phyloP scores from a whole-genome alignment of 1,140 invertebrate species.

The Drosophila quadrilineata region DNA sequence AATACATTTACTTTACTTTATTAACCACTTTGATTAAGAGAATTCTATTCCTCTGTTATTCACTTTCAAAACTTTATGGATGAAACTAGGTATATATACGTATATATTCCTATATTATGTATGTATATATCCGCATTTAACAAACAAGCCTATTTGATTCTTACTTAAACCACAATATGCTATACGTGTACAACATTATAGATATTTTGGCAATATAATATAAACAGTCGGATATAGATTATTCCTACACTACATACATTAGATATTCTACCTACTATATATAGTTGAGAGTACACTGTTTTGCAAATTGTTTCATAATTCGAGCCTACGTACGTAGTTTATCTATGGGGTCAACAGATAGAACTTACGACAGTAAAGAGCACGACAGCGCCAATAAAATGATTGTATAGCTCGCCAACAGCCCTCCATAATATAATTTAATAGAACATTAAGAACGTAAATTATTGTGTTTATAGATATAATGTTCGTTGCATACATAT shows the following conservation, averaged over 20 bases:
- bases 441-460: conserved; percentile 54
- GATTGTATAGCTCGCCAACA: conserved; percentile 80
- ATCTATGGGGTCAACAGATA: conserved; percentile 54
- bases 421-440: conserved; percentile 73
- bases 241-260: conserved; percentile 39
- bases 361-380: conserved; percentile 80
- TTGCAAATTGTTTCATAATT: conserved; percentile 35
- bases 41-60: no score
- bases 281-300: conserved; percentile 19
- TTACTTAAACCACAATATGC: no score
- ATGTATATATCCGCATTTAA: conserved; percentile 6
- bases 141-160: conserved; percentile 22
- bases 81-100: no score
- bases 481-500: no score
- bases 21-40: no score
- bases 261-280: conserved; percentile 38
- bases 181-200: no score
- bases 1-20: no score
- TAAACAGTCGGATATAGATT: no score
- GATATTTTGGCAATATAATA: no score
- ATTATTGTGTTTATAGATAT: no score
- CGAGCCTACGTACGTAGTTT: conserved; percentile 49
- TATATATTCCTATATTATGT: no score
- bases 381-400: conserved; percentile 80
- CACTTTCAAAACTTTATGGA: no score